Base-by-base conservation (phyloP, 2,888 invertebrate genomes). In the Notodonta ziczac region DNA sequence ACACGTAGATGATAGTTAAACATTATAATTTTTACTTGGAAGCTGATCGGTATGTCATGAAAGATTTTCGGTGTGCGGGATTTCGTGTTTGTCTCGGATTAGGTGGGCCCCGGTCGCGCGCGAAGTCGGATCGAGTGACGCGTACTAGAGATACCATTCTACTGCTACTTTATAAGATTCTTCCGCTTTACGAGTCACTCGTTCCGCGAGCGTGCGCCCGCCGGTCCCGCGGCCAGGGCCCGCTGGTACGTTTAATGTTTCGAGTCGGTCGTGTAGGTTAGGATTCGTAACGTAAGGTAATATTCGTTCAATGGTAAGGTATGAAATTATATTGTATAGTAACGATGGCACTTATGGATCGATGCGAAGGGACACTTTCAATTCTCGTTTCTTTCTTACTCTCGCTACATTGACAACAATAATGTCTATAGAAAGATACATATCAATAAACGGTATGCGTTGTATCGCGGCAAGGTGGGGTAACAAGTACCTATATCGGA, bases 371-470 rank as follows among this genome's bases (percentile, higher is more conserved):
- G 93, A 91, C 91, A 92, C 90, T 85, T 85, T 80, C 84, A 83
- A 80, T 83, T 83, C 82, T 83, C 64, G 71, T 84, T 84, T 77
- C 66, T 84, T 87, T 84, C 76, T 77, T 81, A 74, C 78, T 80
- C 74, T 83, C 80, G 86, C 86, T 84, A 85, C 74, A 86, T 88
- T 86, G 77, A 82, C 80, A 81, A 82, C 81, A 81, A 78, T 78
- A 85, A 88, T 77, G 84, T 89, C 87, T 88, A 86, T 87, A 91
- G 91, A 91, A 90, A 87, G 85, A 91, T 91, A 93, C 93, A 93
- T 93, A 93, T 93, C 93, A 93, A 82, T 86, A 85, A 85, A 83
- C 80, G 86, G 75, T 75, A 75, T 83, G 88, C 82, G 84, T 86
- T 86, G 84, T 83, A 80, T 86, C 81, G 86, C 84, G 86, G 83